Conservation (phyloP, 2,113 vertebrate genomes). For the Sprattus sprattus region DNA sequence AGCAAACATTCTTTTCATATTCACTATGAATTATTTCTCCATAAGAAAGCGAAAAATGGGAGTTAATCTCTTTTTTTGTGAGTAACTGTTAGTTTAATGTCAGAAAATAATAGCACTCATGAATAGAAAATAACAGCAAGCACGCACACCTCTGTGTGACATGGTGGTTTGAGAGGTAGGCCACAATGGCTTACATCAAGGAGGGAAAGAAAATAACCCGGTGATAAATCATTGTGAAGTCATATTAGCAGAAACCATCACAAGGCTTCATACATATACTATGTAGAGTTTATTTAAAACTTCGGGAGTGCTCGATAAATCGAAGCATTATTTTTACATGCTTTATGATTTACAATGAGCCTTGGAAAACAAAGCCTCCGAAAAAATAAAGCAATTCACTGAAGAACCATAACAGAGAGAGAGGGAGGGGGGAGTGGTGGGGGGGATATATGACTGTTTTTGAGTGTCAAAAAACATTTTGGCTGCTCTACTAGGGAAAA, state of each 20-base stretch:
- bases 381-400: neutral
- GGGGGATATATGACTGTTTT: neutral
- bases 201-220: neutral
- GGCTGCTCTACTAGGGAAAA: neutral
- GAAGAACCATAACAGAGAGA: neutral
- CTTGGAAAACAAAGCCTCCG: neutral
- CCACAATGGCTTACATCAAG: too few relatives aligned
- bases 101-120: neutral
- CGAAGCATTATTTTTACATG: constrained; percentile 9
- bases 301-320: neutral
- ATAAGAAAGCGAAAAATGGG: neutral
- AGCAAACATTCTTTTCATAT: neutral
- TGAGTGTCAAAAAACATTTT: neutral
- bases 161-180: neutral
- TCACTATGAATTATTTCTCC: neutral
- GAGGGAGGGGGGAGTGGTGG: too few relatives aligned
- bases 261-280: constrained; percentile 14
- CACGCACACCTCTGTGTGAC: neutral
- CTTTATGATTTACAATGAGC: neutral
- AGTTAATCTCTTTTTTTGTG: neutral
- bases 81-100: neutral
- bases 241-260: neutral
- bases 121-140: neutral
- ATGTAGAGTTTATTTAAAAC: neutral
- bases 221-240: constrained; percentile 1